These are phyloP conservation scores for Phoxinus phoxinus DNA, from an alignment of 2,113 vertebrate genomes.

Conservation along the genomic window DNA sequence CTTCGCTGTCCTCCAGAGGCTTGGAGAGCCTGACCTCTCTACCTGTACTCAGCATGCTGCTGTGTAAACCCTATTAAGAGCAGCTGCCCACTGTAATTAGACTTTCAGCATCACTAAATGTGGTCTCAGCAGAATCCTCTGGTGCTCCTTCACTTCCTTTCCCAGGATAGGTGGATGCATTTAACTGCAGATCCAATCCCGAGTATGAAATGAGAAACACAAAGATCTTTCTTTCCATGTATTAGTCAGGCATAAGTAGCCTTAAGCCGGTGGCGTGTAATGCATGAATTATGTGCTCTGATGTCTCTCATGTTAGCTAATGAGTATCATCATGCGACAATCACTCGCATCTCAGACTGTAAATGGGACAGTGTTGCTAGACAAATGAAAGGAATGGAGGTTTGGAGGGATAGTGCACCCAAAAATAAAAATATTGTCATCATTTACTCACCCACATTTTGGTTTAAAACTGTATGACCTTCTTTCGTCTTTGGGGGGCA, in stretches of 20 bases:
- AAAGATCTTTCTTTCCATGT: constrained; percentile 23
- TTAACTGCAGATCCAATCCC: constrained; percentile 45
- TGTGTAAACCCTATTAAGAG: constrained; percentile 71
- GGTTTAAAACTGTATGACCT: background rate
- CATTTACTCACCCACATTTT: constrained; percentile 10
- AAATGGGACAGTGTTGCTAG: background rate
- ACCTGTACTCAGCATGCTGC: constrained; percentile 62
- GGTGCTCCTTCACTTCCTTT: background rate
- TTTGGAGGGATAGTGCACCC: constrained; percentile 9
- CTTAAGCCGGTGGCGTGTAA: constrained; percentile 18
- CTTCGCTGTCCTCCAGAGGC: constrained; percentile 17
- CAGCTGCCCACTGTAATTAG: constrained; percentile 69
- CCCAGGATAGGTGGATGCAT: constrained; percentile 44
- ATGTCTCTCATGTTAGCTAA: constrained; percentile 57
- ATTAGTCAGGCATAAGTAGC: constrained; percentile 43
- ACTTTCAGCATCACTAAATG: constrained; percentile 68
- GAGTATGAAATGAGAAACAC: constrained; percentile 49
- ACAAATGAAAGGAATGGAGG: constrained; percentile 11
- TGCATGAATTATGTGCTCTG: constrained; percentile 54
- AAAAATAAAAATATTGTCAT: background rate
- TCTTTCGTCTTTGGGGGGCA: background rate
- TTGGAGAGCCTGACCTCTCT: constrained; percentile 19
- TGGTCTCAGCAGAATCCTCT: constrained; percentile 42
- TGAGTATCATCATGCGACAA: constrained; percentile 39
- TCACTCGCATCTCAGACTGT: constrained; percentile 52